These are phyloP conservation scores for Parnassius apollo DNA, from an alignment of 2,888 invertebrate species.

Conservation along the genomic window DNA sequence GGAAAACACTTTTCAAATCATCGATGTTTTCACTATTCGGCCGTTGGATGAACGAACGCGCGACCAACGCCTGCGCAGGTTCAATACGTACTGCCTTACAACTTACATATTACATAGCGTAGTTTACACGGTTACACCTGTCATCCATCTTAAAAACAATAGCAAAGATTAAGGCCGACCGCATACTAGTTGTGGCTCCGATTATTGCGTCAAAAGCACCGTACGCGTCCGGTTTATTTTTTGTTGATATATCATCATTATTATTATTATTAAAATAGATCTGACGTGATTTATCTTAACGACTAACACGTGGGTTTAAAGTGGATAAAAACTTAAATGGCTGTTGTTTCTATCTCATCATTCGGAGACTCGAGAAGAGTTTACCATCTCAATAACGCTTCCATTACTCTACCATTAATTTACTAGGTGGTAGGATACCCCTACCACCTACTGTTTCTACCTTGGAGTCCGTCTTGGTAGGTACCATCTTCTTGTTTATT, in stretches of 20 bases:
- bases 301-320: not conserved
- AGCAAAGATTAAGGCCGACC: constrained; percentile 56
- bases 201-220: constrained; percentile 11
- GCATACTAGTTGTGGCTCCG: constrained; percentile 15
- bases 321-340: constrained; percentile 4
- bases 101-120: constrained; percentile 42
- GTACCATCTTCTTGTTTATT: too few species aligned
- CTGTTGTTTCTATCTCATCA: not conserved
- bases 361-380: too few species aligned
- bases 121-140: constrained; percentile 67
- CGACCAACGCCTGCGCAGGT: constrained; percentile 62
- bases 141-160: constrained; percentile 65
- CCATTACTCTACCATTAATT: too few species aligned
- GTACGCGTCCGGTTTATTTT: constrained; percentile 24
- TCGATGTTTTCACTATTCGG: constrained; percentile 28
- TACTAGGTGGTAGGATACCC: too few species aligned
- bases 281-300: constrained; percentile 7
- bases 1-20: constrained; percentile 30
- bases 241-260: constrained; percentile 12
- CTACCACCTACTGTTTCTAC: too few species aligned
- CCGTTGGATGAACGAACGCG: constrained; percentile 31
- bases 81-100: constrained; percentile 55
- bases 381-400: too few species aligned
- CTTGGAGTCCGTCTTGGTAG: too few species aligned
- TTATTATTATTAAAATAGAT: constrained; percentile 15